These are phyloP conservation scores for Hydrochoerus hydrochaeris DNA, from an alignment of 2,113 vertebrate species.

Conservation along the genomic window DNA sequence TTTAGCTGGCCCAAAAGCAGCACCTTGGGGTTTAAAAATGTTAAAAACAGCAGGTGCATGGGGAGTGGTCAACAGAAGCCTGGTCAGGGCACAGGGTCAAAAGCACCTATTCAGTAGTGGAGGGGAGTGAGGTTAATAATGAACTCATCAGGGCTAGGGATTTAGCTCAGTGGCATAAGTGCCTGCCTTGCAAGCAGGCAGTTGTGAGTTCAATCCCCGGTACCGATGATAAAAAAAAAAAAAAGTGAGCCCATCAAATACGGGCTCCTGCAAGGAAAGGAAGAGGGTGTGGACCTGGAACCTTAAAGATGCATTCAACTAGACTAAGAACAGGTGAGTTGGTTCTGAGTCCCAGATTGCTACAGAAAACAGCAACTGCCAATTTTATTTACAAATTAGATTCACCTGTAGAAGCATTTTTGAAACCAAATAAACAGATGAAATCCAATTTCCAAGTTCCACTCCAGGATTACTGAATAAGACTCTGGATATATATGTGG, in stretches of 20 bases:
- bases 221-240: too few relatives aligned
- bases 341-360: neutral
- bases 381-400: neutral
- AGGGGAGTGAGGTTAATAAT: neutral
- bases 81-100: neutral
- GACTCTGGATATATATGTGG: neutral
- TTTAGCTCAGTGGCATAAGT: too few relatives aligned
- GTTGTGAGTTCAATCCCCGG: too few relatives aligned
- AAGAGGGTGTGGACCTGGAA: neutral
- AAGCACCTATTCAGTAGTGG: neutral
- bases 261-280: neutral
- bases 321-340: neutral
- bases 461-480: neutral
- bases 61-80: neutral
- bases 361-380: neutral
- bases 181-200: too few relatives aligned
- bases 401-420: neutral
- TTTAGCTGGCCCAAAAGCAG: neutral
- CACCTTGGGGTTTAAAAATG: neutral
- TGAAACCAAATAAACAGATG: neutral
- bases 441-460: neutral
- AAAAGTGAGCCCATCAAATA: neutral
- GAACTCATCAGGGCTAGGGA: too few relatives aligned
- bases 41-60: neutral
- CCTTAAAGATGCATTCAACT: neutral